Evolutionary conservation across 2,888 invertebrate species (phyloP).

Genomic region (Isotomurus palustris): DNA sequence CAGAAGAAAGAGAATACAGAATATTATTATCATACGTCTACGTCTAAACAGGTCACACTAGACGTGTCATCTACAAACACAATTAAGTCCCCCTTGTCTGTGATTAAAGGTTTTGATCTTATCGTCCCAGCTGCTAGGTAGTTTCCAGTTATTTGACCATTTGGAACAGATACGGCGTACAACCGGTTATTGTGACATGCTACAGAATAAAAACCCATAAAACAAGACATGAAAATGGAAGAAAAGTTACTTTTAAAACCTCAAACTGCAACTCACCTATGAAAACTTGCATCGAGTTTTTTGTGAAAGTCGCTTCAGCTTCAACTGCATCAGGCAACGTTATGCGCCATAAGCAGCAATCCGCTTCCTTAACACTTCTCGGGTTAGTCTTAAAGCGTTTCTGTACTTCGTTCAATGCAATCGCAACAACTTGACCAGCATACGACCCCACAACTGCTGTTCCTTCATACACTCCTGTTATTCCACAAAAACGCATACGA

Average conservation of each 20-base stretch:
- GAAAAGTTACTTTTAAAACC: background rate
- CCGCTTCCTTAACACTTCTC: background rate
- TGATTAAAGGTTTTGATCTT: background rate
- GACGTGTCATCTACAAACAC: too few relatives aligned
- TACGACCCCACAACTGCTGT: background rate
- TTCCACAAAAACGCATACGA: background rate
- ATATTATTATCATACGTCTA: too few relatives aligned
- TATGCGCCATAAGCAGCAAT: background rate
- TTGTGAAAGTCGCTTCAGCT: background rate
- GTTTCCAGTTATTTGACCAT: background rate
- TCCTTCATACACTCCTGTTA: background rate
- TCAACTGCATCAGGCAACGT: slow-evolving; percentile 1
- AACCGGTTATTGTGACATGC: background rate
- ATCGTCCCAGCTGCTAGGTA: background rate
- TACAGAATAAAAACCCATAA: too few relatives aligned
- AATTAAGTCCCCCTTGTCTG: too few relatives aligned
- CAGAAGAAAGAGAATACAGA: too few relatives aligned
- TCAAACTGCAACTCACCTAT: background rate
- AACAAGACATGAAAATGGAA: background rate
- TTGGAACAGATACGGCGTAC: background rate
- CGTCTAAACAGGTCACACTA: too few relatives aligned
- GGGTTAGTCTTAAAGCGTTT: background rate
- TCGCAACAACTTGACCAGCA: background rate
- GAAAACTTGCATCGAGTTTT: background rate
- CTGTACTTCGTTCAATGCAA: background rate